phyloP scores from a whole-genome alignment of 2,797 vertebrate species.

The Oreochromis mossambicus region DNA sequence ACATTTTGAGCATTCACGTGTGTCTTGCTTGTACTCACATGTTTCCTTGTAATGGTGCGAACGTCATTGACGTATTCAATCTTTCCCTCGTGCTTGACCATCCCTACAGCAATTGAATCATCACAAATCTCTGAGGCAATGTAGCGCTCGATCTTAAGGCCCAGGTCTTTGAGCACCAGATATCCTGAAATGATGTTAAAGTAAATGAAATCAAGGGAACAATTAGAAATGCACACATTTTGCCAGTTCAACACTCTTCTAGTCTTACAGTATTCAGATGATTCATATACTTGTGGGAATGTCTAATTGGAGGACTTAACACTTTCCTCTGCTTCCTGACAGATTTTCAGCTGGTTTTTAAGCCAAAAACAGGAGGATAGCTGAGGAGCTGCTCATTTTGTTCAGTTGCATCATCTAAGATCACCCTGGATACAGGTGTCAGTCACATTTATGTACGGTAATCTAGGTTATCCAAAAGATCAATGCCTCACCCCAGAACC shows the following conservation, averaged over 20 bases:
- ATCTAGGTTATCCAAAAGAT: not conserved
- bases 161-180: slow-evolving; percentile 88
- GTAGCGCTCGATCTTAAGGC: slow-evolving; percentile 89
- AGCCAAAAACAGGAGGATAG: accelerated
- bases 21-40: slow-evolving; percentile 74
- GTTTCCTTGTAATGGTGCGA: slow-evolving; percentile 87
- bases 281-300: not conserved
- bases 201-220: not conserved
- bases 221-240: not conserved
- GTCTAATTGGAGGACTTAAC: not conserved
- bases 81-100: slow-evolving; percentile 85
- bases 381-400: not conserved
- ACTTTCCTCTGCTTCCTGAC: not conserved
- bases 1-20: not conserved
- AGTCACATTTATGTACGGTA: not conserved
- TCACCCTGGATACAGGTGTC: not conserved
- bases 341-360: not conserved
- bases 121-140: slow-evolving; percentile 91
- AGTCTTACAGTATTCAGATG: not conserved
- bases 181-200: slow-evolving; percentile 75
- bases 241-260: not conserved
- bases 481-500: not conserved
- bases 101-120: slow-evolving; percentile 84
- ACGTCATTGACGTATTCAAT: slow-evolving; percentile 89
- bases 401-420: not conserved